These are phyloP conservation scores for Palaemon carinicauda DNA, from an alignment of 1,140 invertebrate species.

Conservation along the genomic window DNA sequence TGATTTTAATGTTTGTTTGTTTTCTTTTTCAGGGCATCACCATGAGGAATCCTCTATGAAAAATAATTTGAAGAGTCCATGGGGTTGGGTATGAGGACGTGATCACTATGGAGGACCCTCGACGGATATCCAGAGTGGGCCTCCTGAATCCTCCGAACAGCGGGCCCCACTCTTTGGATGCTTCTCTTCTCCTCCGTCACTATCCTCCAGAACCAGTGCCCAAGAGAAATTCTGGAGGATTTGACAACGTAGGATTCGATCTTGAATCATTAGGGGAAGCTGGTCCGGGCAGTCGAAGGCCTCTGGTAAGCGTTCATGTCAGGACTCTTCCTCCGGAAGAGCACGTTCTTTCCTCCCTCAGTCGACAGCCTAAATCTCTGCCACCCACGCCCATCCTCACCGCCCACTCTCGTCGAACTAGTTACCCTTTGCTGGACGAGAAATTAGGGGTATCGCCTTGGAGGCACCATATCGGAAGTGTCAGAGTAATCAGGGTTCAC, in stretches of 20 bases:
- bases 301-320: constrained; percentile 21
- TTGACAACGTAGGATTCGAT: constrained; percentile 40
- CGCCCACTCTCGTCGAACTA: not conserved
- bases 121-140: constrained; percentile 22
- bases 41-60: not conserved
- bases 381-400: constrained; percentile 26
- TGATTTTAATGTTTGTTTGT: not conserved
- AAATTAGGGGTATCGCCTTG: not conserved
- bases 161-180: constrained; percentile 29
- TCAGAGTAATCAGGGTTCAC: not conserved
- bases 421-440: not conserved
- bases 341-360: constrained; percentile 28
- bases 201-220: not conserved
- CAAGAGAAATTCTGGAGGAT: constrained; percentile 24
- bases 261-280: constrained; percentile 19
- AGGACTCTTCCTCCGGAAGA: constrained; percentile 30
- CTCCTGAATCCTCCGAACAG: constrained; percentile 22
- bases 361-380: constrained; percentile 39
- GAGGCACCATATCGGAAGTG: not conserved
- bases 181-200: constrained; percentile 25
- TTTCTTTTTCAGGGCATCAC: not conserved
- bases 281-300: constrained; percentile 3
- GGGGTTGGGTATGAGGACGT: not conserved
- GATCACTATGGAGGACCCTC: constrained; percentile 19
- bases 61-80: not conserved